phyloP scores from a whole-genome alignment of 1,140 invertebrate species.

The Pogonomyrmex barbatus region DNA sequence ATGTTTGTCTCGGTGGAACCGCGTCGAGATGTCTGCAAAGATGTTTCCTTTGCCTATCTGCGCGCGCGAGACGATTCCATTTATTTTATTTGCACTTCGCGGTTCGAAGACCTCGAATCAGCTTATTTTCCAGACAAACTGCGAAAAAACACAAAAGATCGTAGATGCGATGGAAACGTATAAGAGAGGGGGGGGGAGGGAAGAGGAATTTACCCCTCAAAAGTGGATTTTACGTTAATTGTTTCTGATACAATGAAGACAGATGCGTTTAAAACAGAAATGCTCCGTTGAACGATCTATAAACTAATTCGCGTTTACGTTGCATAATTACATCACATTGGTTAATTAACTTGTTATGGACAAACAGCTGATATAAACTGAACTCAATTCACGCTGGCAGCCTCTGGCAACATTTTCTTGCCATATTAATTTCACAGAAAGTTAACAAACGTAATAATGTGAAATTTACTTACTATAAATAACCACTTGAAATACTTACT shows the following conservation, averaged over 20 bases:
- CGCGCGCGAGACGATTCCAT: conserved; percentile 16
- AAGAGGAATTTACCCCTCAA: not conserved
- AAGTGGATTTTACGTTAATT: conserved; percentile 8
- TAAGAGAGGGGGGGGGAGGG: too few relatives aligned
- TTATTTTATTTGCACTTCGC: conserved; percentile 29
- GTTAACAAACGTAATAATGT: not conserved
- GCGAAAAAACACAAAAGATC: conserved; percentile 22
- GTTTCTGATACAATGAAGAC: not conserved
- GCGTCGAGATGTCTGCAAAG: conserved; percentile 21
- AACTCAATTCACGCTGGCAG: conserved; percentile 12
- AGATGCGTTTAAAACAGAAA: not conserved
- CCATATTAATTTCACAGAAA: conserved; percentile 33
- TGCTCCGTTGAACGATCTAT: not conserved
- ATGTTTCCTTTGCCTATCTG: not conserved
- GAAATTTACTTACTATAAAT: conserved; percentile 9
- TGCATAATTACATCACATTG: conserved; percentile 7
- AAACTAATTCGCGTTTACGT: not conserved
- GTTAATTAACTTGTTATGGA: conserved; percentile 37
- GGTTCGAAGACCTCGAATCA: conserved; percentile 36
- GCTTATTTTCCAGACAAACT: conserved; percentile 39
- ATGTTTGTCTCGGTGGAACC: conserved; percentile 42
- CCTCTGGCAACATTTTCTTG: conserved; percentile 14
- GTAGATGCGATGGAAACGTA: not conserved
- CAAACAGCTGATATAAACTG: conserved; percentile 15
- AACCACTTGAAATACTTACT: not conserved